Conservation (phyloP, 2,113 vertebrate genomes). For the Sceloporus tristichus region DNA sequence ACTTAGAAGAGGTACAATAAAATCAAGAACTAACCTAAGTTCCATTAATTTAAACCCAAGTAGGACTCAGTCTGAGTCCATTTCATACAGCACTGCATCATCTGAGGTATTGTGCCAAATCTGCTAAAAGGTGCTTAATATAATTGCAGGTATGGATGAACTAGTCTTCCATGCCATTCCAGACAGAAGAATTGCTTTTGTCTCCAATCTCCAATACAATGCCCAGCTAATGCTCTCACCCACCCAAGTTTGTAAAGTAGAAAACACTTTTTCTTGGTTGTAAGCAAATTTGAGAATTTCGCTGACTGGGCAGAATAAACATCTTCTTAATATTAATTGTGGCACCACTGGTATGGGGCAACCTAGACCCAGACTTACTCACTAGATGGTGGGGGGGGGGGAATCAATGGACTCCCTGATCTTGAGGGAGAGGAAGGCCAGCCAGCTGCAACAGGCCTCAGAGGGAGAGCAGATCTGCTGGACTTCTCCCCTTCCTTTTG, state of each 20-base stretch:
- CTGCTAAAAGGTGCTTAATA: too few relatives aligned
- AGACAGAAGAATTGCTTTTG: neutral
- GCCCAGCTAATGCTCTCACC: neutral
- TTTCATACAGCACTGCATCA: too few relatives aligned
- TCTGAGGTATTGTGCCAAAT: neutral
- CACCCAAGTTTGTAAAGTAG: neutral
- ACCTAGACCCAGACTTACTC: neutral
- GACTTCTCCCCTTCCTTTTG: too few relatives aligned
- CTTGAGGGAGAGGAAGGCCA: too few relatives aligned
- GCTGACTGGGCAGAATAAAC: neutral
- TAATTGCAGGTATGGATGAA: neutral
- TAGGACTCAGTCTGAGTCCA: too few relatives aligned
- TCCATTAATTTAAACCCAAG: too few relatives aligned
- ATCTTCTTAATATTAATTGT: neutral
- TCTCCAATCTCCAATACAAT: neutral
- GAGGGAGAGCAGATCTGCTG: too few relatives aligned
- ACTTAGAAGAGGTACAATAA: too few relatives aligned
- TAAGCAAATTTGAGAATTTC: neutral
- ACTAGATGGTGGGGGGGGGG: neutral
- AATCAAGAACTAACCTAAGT: too few relatives aligned
- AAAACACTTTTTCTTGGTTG: neutral
- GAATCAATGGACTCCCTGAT: neutral
- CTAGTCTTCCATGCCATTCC: neutral
- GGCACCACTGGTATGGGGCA: neutral
- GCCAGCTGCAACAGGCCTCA: too few relatives aligned